Evolutionary conservation across 2,888 invertebrate genomes (phyloP).

Genomic region (Drosophila antonietae): DNA sequence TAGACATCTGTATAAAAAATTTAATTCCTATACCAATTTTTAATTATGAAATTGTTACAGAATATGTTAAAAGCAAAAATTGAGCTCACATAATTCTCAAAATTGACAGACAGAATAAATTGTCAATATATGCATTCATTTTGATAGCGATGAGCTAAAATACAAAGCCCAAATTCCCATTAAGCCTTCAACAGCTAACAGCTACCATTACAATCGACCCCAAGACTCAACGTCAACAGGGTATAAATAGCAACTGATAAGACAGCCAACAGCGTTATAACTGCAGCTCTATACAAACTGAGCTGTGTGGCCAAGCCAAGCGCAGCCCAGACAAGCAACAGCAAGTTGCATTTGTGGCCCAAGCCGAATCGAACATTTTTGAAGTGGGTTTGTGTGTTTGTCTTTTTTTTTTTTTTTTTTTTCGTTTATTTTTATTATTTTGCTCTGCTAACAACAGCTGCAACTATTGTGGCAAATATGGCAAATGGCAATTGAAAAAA

Average conservation of each 20-base stretch:
- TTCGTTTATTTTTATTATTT: constrained; percentile 1
- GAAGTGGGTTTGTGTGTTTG: constrained; percentile 23
- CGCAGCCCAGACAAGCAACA: not conserved
- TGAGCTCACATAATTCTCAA: too few species aligned
- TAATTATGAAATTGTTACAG: too few species aligned
- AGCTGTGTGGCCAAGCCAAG: constrained; percentile 1
- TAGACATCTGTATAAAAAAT: too few species aligned
- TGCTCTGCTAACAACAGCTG: constrained; percentile 24
- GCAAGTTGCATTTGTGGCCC: constrained; percentile 8
- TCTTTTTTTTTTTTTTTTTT: not conserved
- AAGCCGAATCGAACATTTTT: constrained; percentile 61
- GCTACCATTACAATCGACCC: not conserved
- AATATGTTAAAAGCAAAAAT: too few species aligned
- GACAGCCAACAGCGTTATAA: constrained; percentile 46
- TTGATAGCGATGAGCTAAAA: not conserved
- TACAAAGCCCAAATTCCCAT: not conserved
- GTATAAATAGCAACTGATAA: constrained; percentile 31
- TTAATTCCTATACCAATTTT: too few species aligned
- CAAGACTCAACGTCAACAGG: not conserved
- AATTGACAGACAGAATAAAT: too few species aligned
- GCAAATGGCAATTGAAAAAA: constrained; percentile 75
- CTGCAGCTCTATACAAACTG: constrained; percentile 49
- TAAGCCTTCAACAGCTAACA: not conserved
- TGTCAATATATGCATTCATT: too few species aligned
- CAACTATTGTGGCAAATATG: constrained; percentile 74